Evolutionary conservation across 2,113 vertebrate species (phyloP).

Genomic region (Gymnarchus niloticus): DNA sequence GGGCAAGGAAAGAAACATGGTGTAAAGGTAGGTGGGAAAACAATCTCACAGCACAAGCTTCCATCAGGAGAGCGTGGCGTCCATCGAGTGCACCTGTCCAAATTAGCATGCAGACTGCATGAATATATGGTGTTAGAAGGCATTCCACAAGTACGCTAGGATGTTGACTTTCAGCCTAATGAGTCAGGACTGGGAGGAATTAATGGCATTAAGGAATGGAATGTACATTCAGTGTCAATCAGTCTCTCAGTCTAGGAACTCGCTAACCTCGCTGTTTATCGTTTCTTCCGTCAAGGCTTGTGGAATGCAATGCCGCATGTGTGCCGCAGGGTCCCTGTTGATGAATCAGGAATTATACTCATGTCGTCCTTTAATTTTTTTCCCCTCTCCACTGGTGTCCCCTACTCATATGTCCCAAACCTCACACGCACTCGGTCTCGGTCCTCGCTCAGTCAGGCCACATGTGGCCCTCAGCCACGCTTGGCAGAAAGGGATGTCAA

Average conservation of each 20-base stretch:
- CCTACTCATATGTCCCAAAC: not conserved
- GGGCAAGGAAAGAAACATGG: too few relatives aligned
- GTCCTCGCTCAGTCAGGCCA: too few relatives aligned
- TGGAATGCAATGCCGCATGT: not conserved
- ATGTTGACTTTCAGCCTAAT: not conserved
- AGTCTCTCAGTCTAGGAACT: not conserved
- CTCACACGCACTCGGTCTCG: not conserved
- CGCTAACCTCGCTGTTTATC: not conserved
- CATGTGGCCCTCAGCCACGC: too few relatives aligned
- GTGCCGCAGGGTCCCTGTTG: not conserved
- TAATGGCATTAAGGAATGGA: not conserved
- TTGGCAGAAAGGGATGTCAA: not conserved
- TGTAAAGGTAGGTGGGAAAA: too few relatives aligned
- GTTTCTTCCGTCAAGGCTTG: not conserved
- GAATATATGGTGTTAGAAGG: not conserved
- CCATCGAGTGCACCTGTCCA: too few relatives aligned
- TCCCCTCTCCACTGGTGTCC: not conserved
- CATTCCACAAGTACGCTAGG: not conserved
- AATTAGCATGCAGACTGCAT: not conserved
- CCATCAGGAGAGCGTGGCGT: too few relatives aligned
- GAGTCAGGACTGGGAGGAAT: not conserved
- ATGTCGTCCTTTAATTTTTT: not conserved
- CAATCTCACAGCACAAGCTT: too few relatives aligned
- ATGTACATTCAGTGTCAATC: not conserved
- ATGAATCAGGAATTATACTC: not conserved